Evolutionary conservation across 2,113 vertebrate genomes (phyloP).

Genomic region (Cinclus mexicanus): DNA sequence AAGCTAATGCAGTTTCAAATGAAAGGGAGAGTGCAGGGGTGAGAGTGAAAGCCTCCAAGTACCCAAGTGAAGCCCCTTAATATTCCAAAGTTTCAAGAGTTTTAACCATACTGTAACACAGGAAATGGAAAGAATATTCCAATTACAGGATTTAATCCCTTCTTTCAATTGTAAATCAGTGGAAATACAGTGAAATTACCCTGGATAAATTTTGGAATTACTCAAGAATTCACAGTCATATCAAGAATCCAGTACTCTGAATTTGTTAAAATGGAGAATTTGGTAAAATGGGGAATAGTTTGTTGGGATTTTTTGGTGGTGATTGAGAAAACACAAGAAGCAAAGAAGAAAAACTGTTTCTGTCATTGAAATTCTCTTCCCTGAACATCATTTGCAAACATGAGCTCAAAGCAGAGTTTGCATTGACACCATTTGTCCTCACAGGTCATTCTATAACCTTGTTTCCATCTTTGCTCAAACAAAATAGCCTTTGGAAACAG

Average conservation of each 20-base stretch:
- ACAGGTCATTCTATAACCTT: not conserved
- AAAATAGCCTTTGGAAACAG: not conserved
- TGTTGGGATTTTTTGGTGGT: rapidly evolving
- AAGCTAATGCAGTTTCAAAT: not conserved
- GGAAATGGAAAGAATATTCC: not conserved
- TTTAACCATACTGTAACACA: not conserved
- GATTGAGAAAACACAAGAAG: not conserved
- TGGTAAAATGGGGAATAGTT: not conserved
- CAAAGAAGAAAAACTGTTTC: not conserved
- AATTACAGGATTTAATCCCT: not conserved
- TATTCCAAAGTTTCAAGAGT: not conserved
- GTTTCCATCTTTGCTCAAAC: not conserved
- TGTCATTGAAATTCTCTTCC: not conserved
- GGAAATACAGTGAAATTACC: not conserved
- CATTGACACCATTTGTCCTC: not conserved
- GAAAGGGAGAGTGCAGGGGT: not conserved
- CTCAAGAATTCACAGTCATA: not conserved
- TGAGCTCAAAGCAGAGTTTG: not conserved
- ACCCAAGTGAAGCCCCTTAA: not conserved
- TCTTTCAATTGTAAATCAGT: not conserved
- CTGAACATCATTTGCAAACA: not conserved
- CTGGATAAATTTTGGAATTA: not conserved
- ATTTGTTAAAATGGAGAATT: not conserved
- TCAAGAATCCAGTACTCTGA: not conserved
- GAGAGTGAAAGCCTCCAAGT: not conserved